phyloP scores from a whole-genome alignment of 2,888 invertebrate species.

The Galeruca laticollis region DNA sequence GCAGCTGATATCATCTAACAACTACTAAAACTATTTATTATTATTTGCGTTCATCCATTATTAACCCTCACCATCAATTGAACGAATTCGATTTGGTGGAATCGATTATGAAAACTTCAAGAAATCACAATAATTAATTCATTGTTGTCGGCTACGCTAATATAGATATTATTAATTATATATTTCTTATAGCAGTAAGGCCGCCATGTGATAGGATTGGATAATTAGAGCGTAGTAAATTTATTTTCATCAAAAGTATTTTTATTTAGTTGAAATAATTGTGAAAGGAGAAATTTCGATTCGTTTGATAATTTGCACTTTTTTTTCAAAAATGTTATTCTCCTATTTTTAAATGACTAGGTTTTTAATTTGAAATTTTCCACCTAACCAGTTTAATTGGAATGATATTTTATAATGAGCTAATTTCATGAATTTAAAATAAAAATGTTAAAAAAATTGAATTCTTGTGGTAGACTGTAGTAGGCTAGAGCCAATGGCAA shows the following conservation, averaged over 20 bases:
- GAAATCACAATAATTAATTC: not conserved
- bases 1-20: not conserved
- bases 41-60: not conserved
- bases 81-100: not conserved
- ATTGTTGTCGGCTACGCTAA: constrained; percentile 16
- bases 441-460: too few relatives aligned
- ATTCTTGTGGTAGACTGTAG: too few relatives aligned
- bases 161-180: not conserved
- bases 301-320: too few relatives aligned
- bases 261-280: too few relatives aligned
- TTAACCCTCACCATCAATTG: not conserved
- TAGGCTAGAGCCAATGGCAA: too few relatives aligned
- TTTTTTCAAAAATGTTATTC: too few relatives aligned
- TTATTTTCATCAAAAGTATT: not conserved
- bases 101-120: not conserved
- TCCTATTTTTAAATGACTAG: too few relatives aligned
- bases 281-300: too few relatives aligned
- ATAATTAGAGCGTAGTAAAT: not conserved
- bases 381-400: too few relatives aligned
- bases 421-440: too few relatives aligned
- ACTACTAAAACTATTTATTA: not conserved
- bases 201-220: not conserved
- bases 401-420: too few relatives aligned
- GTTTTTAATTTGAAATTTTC: too few relatives aligned
- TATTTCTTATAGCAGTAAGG: not conserved